Evolutionary conservation across 2,797 vertebrate species (phyloP).

Genomic region (Macroramphosus scolopax): DNA sequence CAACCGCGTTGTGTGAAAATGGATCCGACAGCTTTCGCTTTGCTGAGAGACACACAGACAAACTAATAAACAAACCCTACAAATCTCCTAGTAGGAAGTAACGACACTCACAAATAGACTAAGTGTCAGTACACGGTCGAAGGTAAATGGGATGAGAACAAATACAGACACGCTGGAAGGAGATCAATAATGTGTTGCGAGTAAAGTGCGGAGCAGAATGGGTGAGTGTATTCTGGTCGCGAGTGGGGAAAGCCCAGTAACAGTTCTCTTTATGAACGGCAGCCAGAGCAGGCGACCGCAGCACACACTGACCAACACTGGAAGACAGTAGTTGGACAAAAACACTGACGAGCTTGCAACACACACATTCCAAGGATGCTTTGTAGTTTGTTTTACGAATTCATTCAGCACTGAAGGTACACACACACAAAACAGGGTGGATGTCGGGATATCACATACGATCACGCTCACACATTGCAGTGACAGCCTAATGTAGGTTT

Average conservation of each 20-base stretch:
- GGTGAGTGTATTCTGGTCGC: constrained; percentile 69
- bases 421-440: constrained; percentile 2
- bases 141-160: no score
- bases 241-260: constrained; percentile 75
- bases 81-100: no score
- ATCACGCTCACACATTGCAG: no score
- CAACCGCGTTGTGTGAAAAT: no score
- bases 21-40: no score
- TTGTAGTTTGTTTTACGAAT: constrained; percentile 21
- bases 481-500: no score
- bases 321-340: constrained; percentile 45
- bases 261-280: constrained; percentile 58
- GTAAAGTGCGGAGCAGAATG: constrained; percentile 55
- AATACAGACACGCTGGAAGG: constrained; percentile 35
- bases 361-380: constrained; percentile 25
- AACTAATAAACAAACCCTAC: no score
- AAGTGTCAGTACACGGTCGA: no score
- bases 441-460: no score
- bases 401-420: constrained; percentile 24
- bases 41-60: no score
- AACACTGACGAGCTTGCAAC: constrained; percentile 31
- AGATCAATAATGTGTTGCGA: constrained; percentile 41
- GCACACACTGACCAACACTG: constrained; percentile 51
- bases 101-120: no score
- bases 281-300: constrained; percentile 61